Evolutionary conservation across 1,140 invertebrate genomes (phyloP).

Genomic region (Diabrotica undecimpunctata): DNA sequence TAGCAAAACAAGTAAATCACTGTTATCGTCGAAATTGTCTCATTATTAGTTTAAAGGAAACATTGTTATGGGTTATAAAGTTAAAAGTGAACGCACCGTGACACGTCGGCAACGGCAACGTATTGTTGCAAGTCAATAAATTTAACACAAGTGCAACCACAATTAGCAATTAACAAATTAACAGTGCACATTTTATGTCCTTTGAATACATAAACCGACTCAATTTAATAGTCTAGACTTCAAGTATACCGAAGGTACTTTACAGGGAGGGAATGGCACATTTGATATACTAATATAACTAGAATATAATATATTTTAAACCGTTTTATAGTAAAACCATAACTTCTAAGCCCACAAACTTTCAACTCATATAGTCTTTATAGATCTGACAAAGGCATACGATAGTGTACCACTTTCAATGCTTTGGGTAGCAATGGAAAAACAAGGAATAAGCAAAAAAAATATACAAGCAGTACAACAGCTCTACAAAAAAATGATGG

Average conservation of each 20-base stretch:
- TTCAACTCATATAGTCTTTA: too few relatives aligned
- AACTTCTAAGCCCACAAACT: too few relatives aligned
- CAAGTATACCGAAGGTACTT: background rate
- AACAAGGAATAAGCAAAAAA: too few relatives aligned
- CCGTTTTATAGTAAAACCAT: too few relatives aligned
- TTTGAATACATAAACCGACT: background rate
- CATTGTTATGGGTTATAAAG: slow-evolving; percentile 5
- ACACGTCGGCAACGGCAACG: background rate
- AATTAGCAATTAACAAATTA: slow-evolving; percentile 12
- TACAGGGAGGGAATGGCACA: too few relatives aligned
- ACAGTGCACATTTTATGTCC: background rate
- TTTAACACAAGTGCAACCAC: slow-evolving; percentile 4
- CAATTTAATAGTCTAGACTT: background rate
- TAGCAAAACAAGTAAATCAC: background rate
- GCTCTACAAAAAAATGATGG: too few relatives aligned
- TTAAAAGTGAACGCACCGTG: background rate
- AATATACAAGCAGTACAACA: too few relatives aligned
- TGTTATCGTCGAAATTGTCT: background rate
- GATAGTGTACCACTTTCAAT: too few relatives aligned
- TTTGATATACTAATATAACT: too few relatives aligned
- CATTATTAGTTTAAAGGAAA: background rate
- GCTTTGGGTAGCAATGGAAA: too few relatives aligned
- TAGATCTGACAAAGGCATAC: too few relatives aligned
- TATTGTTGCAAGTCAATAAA: slow-evolving; percentile 10
- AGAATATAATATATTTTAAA: too few relatives aligned